These are phyloP conservation scores for Drosophila aldrichi DNA, from an alignment of 2,888 invertebrate species.

Conservation along the genomic window DNA sequence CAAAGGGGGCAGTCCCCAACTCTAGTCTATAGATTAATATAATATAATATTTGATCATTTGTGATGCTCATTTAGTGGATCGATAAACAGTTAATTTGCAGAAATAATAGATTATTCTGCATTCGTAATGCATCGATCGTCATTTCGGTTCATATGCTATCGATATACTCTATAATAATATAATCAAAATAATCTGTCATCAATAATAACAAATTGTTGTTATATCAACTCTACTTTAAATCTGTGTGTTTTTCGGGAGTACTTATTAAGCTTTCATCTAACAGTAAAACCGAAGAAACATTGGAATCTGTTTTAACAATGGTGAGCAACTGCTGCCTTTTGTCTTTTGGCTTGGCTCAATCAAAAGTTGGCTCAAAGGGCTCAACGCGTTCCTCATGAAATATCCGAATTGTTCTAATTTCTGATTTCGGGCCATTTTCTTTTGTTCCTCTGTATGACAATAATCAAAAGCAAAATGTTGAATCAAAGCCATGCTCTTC, in stretches of 20 bases:
- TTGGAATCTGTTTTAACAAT: conserved; percentile 6
- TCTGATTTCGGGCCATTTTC: not conserved
- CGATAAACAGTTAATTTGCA: not conserved
- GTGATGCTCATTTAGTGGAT: too few relatives aligned
- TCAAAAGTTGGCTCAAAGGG: not conserved
- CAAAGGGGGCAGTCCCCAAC: too few relatives aligned
- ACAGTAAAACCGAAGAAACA: not conserved
- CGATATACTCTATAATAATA: too few relatives aligned
- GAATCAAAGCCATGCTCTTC: not conserved
- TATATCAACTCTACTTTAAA: not conserved
- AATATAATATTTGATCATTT: too few relatives aligned
- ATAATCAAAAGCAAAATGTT: conserved; percentile 4
- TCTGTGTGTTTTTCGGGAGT: not conserved
- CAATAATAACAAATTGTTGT: not conserved
- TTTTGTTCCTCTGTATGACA: not conserved
- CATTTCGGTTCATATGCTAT: too few relatives aligned
- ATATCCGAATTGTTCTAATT: not conserved
- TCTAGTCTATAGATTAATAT: not conserved
- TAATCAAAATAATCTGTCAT: too few relatives aligned
- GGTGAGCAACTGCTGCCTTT: not conserved
- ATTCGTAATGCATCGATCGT: not conserved
- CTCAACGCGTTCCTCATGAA: not conserved
- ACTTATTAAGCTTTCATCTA: not conserved
- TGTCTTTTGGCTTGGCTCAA: not conserved
- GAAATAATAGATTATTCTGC: not conserved